Conservation (phyloP, 2,797 vertebrate species). For the Labeo calbasu region DNA sequence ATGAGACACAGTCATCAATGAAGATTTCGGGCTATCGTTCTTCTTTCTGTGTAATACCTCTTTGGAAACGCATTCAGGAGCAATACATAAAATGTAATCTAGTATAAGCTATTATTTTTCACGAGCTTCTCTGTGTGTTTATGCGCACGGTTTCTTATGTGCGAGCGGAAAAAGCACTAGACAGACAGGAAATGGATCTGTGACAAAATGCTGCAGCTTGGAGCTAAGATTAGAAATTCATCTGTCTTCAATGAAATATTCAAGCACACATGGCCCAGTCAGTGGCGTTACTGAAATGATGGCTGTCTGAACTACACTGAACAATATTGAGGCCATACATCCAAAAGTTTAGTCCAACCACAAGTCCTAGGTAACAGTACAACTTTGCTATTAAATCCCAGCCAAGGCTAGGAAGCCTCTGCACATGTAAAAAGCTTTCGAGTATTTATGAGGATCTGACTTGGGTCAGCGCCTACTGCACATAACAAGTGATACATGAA, state of each 20-base stretch:
- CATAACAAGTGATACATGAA: constrained; percentile 4
- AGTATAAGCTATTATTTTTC: constrained; percentile 38
- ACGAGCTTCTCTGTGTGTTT: constrained; percentile 25
- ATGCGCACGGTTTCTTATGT: constrained; percentile 6
- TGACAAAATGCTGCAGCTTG: constrained; percentile 82
- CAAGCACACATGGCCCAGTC: constrained; percentile 74
- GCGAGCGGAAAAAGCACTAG: constrained; percentile 63
- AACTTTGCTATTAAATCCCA: constrained; percentile 22
- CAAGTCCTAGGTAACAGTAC: constrained; percentile 25
- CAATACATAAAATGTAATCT: constrained; percentile 18
- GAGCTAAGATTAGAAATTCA: constrained; percentile 87
- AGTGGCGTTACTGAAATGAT: constrained; percentile 76
- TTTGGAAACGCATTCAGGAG: background rate
- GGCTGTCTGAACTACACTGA: constrained; percentile 75
- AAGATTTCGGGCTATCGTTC: constrained; percentile 37
- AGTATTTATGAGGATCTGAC: constrained; percentile 10
- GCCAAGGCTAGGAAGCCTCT: background rate
- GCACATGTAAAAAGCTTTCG: constrained; percentile 23
- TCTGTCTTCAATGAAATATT: constrained; percentile 87
- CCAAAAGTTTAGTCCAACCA: constrained; percentile 44
- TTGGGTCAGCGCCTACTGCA: background rate
- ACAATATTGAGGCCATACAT: constrained; percentile 69
- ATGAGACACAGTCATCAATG: constrained; percentile 48
- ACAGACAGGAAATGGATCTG: constrained; percentile 79
- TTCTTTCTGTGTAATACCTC: constrained; percentile 10